Evolutionary conservation across 2,797 vertebrate genomes (phyloP).

Genomic region (Arctocebus calabarensis): DNA sequence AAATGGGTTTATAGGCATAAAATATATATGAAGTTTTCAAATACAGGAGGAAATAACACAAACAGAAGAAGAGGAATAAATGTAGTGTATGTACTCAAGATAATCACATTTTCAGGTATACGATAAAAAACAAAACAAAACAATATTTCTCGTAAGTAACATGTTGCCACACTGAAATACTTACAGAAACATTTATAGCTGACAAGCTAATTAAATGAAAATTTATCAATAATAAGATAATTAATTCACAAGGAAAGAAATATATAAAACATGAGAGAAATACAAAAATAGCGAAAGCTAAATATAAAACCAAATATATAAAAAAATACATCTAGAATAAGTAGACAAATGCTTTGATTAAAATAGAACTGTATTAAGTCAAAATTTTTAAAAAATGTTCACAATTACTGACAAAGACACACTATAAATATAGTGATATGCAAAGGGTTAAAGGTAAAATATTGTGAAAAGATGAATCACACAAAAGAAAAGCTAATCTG

Average conservation of each 20-base stretch:
- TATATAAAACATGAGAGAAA: background rate
- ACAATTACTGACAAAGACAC: background rate
- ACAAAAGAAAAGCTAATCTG: background rate
- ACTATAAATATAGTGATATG: background rate
- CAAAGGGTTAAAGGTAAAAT: background rate
- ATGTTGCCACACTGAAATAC: background rate
- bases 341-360: background rate
- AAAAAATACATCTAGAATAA: background rate
- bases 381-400: background rate
- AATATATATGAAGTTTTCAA: background rate
- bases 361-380: background rate
- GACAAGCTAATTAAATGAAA: constrained; percentile 19
- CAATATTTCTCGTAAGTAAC: background rate
- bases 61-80: background rate
- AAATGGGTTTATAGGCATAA: background rate
- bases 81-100: background rate
- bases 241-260: background rate
- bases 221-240: background rate
- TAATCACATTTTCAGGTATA: background rate
- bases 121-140: background rate
- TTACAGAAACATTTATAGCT: background rate
- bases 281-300: background rate
- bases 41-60: background rate
- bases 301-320: background rate
- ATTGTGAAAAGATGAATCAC: background rate